Conservation (phyloP, 2,113 vertebrate genomes). For the Myrmophylax atrothorax region DNA sequence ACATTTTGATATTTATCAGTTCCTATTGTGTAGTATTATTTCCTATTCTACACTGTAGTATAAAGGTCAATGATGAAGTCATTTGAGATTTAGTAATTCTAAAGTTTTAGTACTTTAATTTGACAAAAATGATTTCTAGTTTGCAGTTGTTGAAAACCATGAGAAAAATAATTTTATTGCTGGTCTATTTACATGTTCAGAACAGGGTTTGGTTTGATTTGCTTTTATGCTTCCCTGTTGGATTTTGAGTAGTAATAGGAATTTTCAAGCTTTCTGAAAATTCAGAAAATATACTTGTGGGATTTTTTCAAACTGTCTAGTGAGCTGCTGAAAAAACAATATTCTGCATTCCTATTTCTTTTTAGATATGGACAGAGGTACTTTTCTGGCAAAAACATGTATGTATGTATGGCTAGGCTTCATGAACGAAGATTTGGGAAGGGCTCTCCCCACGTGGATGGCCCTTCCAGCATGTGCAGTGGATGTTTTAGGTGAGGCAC, state of each 20-base stretch:
- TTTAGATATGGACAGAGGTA: not conserved
- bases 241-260: not conserved
- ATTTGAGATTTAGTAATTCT: conserved; percentile 7
- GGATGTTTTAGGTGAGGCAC: too few species aligned
- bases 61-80: conserved; percentile 26
- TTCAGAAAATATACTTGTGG: not conserved
- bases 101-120: not conserved
- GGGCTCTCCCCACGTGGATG: too few species aligned
- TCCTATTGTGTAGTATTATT: not conserved
- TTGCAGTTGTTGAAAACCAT: not conserved
- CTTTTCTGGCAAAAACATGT: not conserved
- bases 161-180: not conserved
- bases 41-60: not conserved
- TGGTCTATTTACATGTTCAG: not conserved
- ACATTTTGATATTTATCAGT: conserved; percentile 41
- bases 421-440: too few species aligned
- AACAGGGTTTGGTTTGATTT: not conserved
- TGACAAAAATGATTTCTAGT: not conserved
- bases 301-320: not conserved
- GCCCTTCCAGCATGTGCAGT: too few species aligned
- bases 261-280: not conserved
- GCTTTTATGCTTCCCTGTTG: not conserved
- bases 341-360: not conserved
- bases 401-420: too few species aligned
- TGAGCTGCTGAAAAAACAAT: not conserved